Percentiles rank a stretch among this genome's conserved stretches.
These are phyloP conservation scores for Equus przewalskii DNA, from an alignment of 2,113 vertebrate species.

Conservation along the genomic window DNA sequence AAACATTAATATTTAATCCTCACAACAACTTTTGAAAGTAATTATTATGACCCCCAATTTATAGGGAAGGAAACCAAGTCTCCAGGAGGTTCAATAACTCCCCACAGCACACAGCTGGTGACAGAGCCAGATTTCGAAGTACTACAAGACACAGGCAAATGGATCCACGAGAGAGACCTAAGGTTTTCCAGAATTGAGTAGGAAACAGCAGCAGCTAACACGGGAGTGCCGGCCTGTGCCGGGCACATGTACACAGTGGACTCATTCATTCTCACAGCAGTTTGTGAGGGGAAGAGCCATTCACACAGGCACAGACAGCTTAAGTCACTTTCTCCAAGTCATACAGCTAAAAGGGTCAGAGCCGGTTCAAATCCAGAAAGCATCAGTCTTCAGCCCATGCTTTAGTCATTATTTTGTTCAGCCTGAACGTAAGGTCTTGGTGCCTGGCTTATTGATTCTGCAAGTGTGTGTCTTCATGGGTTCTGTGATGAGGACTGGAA, in stretches of 20 bases:
- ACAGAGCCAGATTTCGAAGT: neutral
- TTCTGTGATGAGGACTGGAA: neutral
- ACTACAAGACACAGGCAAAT: neutral
- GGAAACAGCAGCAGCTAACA: neutral
- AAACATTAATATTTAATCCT: constrained; percentile 19
- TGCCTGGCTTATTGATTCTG: neutral
- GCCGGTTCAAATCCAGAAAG: neutral
- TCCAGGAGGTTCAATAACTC: neutral
- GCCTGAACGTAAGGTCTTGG: neutral
- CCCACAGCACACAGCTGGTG: neutral
- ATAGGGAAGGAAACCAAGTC: neutral
- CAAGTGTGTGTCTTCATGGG: neutral
- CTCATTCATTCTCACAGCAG: neutral
- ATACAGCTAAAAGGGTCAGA: neutral
- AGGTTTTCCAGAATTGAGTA: neutral
- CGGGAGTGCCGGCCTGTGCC: neutral
- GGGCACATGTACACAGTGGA: neutral
- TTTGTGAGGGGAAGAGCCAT: neutral
- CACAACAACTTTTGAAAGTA: constrained; percentile 34
- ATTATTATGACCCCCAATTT: neutral
- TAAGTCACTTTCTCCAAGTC: neutral
- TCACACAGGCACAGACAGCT: neutral
- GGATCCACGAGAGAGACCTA: neutral
- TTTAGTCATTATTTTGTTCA: neutral
- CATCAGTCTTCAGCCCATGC: neutral